A percentile compares a stretch with the other conserved stretches of the same genome.
Evolutionary conservation across 2,888 invertebrate species (phyloP).

Genomic region (Scaptomyza flava): DNA sequence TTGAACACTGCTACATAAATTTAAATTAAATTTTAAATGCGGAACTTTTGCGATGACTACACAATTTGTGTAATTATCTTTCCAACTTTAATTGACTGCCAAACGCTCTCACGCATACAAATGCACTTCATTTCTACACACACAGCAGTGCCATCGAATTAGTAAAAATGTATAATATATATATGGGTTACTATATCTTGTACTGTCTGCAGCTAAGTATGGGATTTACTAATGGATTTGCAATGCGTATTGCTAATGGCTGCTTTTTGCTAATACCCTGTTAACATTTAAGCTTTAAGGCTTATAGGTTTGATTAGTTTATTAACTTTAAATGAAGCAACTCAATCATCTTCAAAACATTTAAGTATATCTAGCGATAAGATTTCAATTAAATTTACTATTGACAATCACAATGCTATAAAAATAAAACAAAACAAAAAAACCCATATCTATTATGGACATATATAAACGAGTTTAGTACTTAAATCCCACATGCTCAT

Average conservation of each 20-base stretch:
- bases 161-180: not conserved
- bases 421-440: slow-evolving; percentile 11
- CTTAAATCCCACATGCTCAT: not conserved
- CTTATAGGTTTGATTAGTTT: not conserved
- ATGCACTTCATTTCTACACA: slow-evolving; percentile 5
- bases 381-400: slow-evolving; percentile 6
- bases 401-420: not conserved
- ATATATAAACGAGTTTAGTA: not conserved
- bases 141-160: not conserved
- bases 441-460: slow-evolving; percentile 1
- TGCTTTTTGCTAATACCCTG: not conserved
- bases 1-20: slow-evolving; percentile 36
- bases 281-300: not conserved
- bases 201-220: slow-evolving; percentile 1
- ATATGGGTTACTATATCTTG: not conserved
- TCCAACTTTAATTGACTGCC: slow-evolving; percentile 16
- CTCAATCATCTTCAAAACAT: not conserved
- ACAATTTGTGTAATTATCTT: slow-evolving; percentile 36
- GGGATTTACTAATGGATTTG: slow-evolving; percentile 18
- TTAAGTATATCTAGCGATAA: not conserved
- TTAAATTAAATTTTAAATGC: slow-evolving; percentile 40
- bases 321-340: not conserved
- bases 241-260: slow-evolving; percentile 26
- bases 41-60: slow-evolving; percentile 38
- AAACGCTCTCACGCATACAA: slow-evolving; percentile 20